Evolutionary conservation across 2,888 invertebrate genomes (phyloP).

Genomic region (Opisthograptis luteolata): DNA sequence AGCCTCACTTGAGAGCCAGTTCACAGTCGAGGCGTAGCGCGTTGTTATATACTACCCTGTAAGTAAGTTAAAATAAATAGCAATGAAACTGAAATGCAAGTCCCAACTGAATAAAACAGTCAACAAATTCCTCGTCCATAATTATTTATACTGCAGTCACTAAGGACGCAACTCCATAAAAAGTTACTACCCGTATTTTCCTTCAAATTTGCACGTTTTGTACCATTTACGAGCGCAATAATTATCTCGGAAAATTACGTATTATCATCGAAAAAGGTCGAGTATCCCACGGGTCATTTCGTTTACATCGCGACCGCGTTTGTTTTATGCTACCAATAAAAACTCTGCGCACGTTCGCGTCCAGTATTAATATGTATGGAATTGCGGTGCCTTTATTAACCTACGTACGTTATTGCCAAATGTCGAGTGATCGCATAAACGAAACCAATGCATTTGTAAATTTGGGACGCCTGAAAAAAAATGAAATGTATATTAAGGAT

Average conservation of each 20-base stretch:
- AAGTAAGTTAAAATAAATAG: too few relatives aligned
- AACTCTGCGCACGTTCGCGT: slow-evolving; percentile 55
- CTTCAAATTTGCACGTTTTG: slow-evolving; percentile 5
- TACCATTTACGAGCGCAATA: slow-evolving; percentile 34
- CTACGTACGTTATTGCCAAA: slow-evolving; percentile 40
- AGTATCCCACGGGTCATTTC: slow-evolving; percentile 62
- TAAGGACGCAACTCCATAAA: slow-evolving; percentile 1
- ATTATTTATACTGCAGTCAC: not conserved
- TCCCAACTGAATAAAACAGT: too few relatives aligned
- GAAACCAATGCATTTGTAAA: slow-evolving; percentile 29
- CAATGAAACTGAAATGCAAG: too few relatives aligned
- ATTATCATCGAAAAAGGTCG: slow-evolving; percentile 58
- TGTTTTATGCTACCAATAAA: slow-evolving; percentile 65
- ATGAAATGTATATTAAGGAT: not conserved
- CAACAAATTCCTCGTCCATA: too few relatives aligned
- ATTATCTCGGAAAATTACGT: slow-evolving; percentile 43
- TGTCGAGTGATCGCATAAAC: slow-evolving; percentile 29
- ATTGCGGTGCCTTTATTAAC: slow-evolving; percentile 52
- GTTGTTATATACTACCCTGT: too few relatives aligned
- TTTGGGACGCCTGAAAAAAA: not conserved
- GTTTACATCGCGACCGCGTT: slow-evolving; percentile 60
- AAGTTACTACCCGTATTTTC: slow-evolving; percentile 7
- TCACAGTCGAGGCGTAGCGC: too few relatives aligned
- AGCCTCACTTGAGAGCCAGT: too few relatives aligned
- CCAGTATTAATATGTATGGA: slow-evolving; percentile 71